Evolutionary conservation across 1,140 invertebrate species (phyloP).

Genomic region (Drosophila pachea): DNA sequence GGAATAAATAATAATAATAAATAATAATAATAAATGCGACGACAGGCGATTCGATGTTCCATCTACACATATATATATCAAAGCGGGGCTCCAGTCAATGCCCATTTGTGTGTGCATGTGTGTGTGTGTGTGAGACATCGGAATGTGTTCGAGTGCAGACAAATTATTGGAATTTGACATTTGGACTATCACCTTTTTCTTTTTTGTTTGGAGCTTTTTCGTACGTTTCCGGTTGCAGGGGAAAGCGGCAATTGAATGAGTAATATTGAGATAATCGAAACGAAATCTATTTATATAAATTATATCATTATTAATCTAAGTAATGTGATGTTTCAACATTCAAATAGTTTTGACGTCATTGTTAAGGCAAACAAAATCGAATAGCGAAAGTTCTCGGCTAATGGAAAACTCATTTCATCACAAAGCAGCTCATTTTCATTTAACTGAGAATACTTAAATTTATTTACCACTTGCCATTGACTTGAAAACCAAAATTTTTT

Average conservation of each 20-base stretch:
- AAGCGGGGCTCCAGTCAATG: constrained; percentile 8
- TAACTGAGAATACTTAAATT: constrained; percentile 19
- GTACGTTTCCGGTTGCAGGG: constrained; percentile 47
- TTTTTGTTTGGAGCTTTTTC: constrained; percentile 2
- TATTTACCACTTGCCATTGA: constrained; percentile 6
- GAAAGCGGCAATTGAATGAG: neutral
- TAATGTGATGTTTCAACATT: neutral
- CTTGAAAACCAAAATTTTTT: constrained; percentile 6
- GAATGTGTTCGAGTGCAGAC: constrained; percentile 14
- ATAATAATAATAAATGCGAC: constrained; percentile 16
- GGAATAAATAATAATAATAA: constrained; percentile 49
- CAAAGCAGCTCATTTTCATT: neutral
- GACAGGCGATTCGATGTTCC: constrained; percentile 29
- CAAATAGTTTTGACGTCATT: constrained; percentile 54
- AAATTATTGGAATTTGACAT: constrained; percentile 64
- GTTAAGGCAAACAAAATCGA: constrained; percentile 15
- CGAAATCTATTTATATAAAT: constrained; percentile 50
- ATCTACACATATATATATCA: neutral
- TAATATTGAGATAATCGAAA: constrained; percentile 24
- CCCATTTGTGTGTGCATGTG: neutral
- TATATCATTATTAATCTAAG: constrained; percentile 44
- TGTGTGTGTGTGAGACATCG: constrained; percentile 18
- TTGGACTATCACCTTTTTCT: constrained; percentile 59
- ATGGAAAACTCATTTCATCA: neutral
- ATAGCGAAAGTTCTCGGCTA: constrained; percentile 15